Conservation (phyloP, 2,797 vertebrate species). For the Intellagama lesueurii region DNA sequence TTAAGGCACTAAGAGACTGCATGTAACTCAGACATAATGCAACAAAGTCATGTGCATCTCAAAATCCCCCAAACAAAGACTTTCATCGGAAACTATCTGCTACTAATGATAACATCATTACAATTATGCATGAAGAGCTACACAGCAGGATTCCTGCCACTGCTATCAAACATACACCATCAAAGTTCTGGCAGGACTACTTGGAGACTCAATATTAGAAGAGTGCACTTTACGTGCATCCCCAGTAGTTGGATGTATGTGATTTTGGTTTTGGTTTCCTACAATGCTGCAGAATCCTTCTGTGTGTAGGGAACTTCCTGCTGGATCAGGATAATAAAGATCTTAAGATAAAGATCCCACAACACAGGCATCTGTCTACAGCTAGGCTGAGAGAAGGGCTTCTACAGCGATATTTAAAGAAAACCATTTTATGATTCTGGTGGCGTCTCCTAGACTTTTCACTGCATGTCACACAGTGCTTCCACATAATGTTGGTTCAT, state of each 20-base stretch:
- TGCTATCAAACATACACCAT: not conserved
- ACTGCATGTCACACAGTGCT: not conserved
- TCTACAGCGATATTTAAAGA: constrained; percentile 4
- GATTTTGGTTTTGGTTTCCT: no score
- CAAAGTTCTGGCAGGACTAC: not conserved
- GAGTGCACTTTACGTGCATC: no score
- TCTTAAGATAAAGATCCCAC: no score
- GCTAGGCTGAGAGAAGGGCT: not conserved
- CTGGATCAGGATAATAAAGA: not conserved
- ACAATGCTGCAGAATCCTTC: not conserved
- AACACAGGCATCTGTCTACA: not conserved
- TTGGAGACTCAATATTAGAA: not conserved
- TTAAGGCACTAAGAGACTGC: no score
- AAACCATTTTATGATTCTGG: constrained; percentile 10
- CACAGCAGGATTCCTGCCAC: no score
- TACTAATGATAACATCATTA: no score
- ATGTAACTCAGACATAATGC: no score
- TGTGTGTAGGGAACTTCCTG: not conserved
- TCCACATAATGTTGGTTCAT: not conserved
- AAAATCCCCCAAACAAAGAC: no score
- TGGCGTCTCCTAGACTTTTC: constrained; percentile 1
- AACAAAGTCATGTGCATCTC: no score
- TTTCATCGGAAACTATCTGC: no score
- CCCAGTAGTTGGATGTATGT: not conserved
- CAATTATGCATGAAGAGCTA: no score